These are phyloP conservation scores for Lumbricus terrestris DNA, from an alignment of 2,888 invertebrate genomes.

Conservation along the genomic window DNA sequence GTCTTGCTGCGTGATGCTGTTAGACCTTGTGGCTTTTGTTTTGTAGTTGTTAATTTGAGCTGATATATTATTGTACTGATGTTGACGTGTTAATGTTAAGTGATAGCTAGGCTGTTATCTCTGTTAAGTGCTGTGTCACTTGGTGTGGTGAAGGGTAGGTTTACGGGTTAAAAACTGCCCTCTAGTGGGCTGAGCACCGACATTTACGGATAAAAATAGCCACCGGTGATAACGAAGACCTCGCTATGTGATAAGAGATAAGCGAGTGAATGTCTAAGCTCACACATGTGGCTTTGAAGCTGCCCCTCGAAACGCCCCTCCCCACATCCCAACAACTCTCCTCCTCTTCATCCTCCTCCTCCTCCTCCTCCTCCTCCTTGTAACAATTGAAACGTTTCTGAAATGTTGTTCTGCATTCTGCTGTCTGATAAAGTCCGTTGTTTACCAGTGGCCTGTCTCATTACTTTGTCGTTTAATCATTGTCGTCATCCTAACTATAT, in stretches of 20 bases:
- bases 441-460: background rate
- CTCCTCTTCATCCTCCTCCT: background rate
- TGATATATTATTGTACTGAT: background rate
- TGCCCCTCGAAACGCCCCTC: background rate
- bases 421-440: background rate
- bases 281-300: background rate
- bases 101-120: background rate
- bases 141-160: background rate
- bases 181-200: background rate
- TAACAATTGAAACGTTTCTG: background rate
- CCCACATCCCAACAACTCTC: background rate
- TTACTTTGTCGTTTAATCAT: background rate
- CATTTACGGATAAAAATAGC: background rate
- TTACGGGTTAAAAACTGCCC: background rate
- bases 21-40: background rate
- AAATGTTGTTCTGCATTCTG: background rate
- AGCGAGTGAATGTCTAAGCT: background rate
- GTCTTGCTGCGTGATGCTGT: background rate
- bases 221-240: background rate
- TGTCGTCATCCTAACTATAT: background rate
- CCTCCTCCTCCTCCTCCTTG: background rate
- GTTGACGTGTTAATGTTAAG: background rate
- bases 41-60: background rate
- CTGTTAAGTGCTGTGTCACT: background rate
- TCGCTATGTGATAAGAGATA: background rate